Percentiles rank a stretch among this genome's conserved stretches.
These are phyloP conservation scores for Siniperca chuatsi DNA, from an alignment of 2,113 vertebrate species.

Conservation along the genomic window DNA sequence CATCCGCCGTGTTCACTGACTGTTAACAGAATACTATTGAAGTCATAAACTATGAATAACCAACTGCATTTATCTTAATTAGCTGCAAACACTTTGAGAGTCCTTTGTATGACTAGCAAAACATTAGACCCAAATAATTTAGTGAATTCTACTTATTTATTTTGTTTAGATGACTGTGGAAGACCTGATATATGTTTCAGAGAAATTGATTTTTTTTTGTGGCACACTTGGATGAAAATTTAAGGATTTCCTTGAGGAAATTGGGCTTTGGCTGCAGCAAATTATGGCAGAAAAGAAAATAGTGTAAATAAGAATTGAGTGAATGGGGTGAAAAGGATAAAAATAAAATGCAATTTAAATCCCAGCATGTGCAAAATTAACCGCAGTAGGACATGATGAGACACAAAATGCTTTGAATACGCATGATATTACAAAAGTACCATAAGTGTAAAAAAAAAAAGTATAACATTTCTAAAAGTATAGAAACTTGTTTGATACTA, in stretches of 20 bases:
- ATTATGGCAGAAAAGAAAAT: constrained; percentile 16
- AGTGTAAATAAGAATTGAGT: constrained; percentile 2
- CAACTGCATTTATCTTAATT: not conserved
- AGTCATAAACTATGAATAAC: not conserved
- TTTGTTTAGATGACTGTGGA: not conserved
- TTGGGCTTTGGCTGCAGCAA: not conserved
- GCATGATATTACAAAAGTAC: not conserved
- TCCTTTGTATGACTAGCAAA: not conserved
- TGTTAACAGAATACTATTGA: not conserved
- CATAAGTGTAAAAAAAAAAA: not conserved
- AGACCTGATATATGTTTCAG: not conserved
- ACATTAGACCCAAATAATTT: not conserved
- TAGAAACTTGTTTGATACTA: not conserved
- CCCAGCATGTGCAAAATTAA: constrained; percentile 6
- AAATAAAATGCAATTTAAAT: constrained; percentile 29
- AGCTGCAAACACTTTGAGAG: not conserved
- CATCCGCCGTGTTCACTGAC: not conserved
- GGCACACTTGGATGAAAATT: constrained; percentile 10
- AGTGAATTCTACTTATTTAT: not conserved
- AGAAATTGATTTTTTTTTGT: constrained; percentile 4
- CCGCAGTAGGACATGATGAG: not conserved
- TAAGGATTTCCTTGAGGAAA: constrained; percentile 40
- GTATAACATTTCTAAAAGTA: not conserved
- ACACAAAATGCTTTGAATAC: not conserved
- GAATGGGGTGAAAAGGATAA: not conserved